A percentile compares a stretch with the other conserved stretches of the same genome.
Evolutionary conservation across 1,140 invertebrate species (phyloP).

Genomic region (Apis florea): DNA sequence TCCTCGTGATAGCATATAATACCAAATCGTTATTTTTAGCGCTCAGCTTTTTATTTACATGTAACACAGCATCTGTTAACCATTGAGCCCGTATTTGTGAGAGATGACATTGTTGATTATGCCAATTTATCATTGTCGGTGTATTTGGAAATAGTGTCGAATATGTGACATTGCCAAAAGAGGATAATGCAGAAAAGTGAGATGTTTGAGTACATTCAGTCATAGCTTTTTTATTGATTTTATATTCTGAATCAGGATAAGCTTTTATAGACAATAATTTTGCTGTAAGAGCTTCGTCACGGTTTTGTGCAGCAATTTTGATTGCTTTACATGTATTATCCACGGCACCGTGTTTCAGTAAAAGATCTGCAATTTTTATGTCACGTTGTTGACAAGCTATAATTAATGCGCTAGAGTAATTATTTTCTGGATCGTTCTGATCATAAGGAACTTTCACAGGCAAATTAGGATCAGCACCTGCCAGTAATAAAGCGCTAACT

Average conservation of each 20-base stretch:
- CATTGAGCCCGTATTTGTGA: slow-evolving; percentile 88
- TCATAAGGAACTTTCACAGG: slow-evolving; percentile 79
- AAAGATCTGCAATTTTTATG: slow-evolving; percentile 84
- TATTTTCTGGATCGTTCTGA: slow-evolving; percentile 76
- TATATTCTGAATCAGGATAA: slow-evolving; percentile 91
- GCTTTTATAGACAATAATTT: slow-evolving; percentile 90
- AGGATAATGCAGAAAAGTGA: slow-evolving; percentile 82
- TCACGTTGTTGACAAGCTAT: slow-evolving; percentile 80
- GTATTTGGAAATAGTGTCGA: slow-evolving; percentile 91
- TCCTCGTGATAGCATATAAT: slow-evolving; percentile 93
- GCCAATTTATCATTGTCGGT: slow-evolving; percentile 97
- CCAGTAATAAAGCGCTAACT: slow-evolving; percentile 85
- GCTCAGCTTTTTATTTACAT: slow-evolving; percentile 92
- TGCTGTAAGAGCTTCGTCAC: slow-evolving; percentile 87
- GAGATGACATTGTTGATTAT: slow-evolving; percentile 88
- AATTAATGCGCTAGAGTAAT: slow-evolving; percentile 72
- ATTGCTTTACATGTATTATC: slow-evolving; percentile 94
- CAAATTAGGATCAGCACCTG: slow-evolving; percentile 88
- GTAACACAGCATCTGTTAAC: slow-evolving; percentile 91
- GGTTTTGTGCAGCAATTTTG: slow-evolving; percentile 84
- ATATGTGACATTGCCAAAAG: slow-evolving; percentile 86
- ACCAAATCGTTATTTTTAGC: slow-evolving; percentile 87
- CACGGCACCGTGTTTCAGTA: slow-evolving; percentile 92
- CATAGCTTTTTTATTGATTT: slow-evolving; percentile 92
- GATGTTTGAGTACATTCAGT: slow-evolving; percentile 84